Percentiles rank a stretch among this genome's conserved stretches.
Evolutionary conservation across 2,113 vertebrate species (phyloP).

Genomic region (Thamnaconus septentrionalis): DNA sequence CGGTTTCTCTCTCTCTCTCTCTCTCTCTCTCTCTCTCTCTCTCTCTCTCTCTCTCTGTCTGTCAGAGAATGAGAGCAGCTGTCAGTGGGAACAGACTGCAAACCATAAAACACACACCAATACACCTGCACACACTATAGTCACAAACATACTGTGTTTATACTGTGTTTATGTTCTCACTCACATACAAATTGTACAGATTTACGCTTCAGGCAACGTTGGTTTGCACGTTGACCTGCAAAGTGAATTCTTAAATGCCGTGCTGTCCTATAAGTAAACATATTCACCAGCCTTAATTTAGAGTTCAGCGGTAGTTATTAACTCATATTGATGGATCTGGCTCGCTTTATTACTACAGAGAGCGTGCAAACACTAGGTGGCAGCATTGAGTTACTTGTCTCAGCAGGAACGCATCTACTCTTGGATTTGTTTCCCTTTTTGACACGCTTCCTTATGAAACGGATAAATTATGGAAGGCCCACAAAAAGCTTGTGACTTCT

Average conservation of each 20-base stretch:
- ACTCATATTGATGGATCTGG: too few relatives aligned
- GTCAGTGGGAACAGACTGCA: slow-evolving; percentile 15
- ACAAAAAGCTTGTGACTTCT: too few relatives aligned
- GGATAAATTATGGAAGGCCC: too few relatives aligned
- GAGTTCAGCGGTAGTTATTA: too few relatives aligned
- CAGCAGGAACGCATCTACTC: neutral
- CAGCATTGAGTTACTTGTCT: slow-evolving; percentile 70
- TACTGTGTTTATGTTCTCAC: too few relatives aligned
- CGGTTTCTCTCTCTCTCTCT: slow-evolving; percentile 14
- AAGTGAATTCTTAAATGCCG: too few relatives aligned
- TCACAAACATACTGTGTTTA: too few relatives aligned
- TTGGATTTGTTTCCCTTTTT: neutral
- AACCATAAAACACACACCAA: slow-evolving; percentile 17
- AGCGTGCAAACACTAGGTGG: slow-evolving; percentile 62
- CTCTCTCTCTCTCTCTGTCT: neutral
- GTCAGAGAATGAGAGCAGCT: slow-evolving; percentile 11
- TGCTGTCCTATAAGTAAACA: too few relatives aligned
- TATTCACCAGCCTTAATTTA: too few relatives aligned
- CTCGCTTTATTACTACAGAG: too few relatives aligned
- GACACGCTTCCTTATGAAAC: too few relatives aligned
- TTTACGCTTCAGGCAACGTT: slow-evolving; percentile 4
- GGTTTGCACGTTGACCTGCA: neutral
- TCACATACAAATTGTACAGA: neutral
- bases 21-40: neutral
- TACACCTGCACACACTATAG: neutral